Evolutionary conservation across 2,113 vertebrate genomes (phyloP), one percentile per base, ranked within the genome.

Genomic region (Zapus hudsonius): DNA sequence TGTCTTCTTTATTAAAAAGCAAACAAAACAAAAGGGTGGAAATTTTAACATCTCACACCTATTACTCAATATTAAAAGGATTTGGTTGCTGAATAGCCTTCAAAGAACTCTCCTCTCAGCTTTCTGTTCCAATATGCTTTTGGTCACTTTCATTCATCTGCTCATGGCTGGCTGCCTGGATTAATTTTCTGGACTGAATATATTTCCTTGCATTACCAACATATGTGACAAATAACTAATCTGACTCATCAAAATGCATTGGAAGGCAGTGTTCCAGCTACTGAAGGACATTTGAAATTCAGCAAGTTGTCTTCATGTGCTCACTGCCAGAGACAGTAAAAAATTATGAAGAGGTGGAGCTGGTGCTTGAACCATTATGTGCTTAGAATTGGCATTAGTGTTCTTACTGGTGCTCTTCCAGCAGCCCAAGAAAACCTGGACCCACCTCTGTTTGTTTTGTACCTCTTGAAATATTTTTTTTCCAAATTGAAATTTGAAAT

Each of bases 221-320:
- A 94, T 97, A 98, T 97, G 97, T 97, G 97, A 98, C 97, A 98
- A 98, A 96, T 97, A 98, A 98, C 96, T 97, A 97, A 98, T 97
- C 96, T 96, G 97, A 96, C 96, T 98, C 96, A 98, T 97, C 97
- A 97, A 97, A 97, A 97, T 97, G 96, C 97, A 98, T 0, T 22
- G 97, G 96, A 96, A 97, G 97, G 97, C 95, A 97, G 70, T 84
- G 95, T 98, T 98, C 97, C 97, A 98, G 97, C 96, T 97, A 94
- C 94, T 97, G 97, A 97, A 97, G 95, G 95, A 96, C 94, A 93
- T 95, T 98, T 95, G 95, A 95, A 97, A 98, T 97, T 97, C 97
- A 98, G 95, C 89, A 96, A 73, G 80, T 97, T 96, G 88, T 95
- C 96, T 96, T 95, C 90, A 92, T 93, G 79, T 90, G 96, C 93